Evolutionary conservation across 2,797 vertebrate species (phyloP).

Genomic region (Mormyrus hasselquistii): DNA sequence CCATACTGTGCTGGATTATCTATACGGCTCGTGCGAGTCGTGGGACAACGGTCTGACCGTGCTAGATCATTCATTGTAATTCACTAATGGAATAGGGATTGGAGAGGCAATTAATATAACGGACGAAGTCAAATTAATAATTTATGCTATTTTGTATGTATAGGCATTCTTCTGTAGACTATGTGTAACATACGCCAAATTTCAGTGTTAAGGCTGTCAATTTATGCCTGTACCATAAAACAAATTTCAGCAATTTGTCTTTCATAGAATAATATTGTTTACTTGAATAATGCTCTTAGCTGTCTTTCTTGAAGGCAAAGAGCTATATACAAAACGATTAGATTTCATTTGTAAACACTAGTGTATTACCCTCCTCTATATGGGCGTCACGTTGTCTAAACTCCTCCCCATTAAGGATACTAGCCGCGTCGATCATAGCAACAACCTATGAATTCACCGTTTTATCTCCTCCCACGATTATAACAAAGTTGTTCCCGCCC

Average conservation of each 20-base stretch:
- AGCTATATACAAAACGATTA: neutral
- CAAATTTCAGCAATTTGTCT: neutral
- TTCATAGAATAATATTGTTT: neutral
- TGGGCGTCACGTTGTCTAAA: constrained; percentile 17
- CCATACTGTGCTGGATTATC: neutral
- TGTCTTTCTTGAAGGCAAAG: neutral
- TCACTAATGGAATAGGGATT: neutral
- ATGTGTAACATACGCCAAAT: neutral
- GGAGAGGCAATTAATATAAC: neutral
- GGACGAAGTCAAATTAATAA: neutral
- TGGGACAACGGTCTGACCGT: neutral
- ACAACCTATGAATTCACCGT: constrained; percentile 13
- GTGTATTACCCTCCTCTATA: constrained; percentile 34
- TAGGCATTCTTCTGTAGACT: neutral
- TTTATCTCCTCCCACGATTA: constrained; percentile 20
- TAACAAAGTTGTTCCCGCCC: constrained; percentile 33
- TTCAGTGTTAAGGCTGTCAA: neutral
- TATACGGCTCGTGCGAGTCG: neutral
- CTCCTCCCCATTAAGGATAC: constrained; percentile 16
- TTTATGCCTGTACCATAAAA: neutral
- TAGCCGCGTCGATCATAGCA: neutral
- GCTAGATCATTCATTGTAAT: neutral
- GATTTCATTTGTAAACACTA: constrained; percentile 38
- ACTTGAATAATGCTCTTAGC: neutral
- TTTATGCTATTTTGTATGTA: neutral